phyloP scores from a whole-genome alignment of 2,113 vertebrate species.

The Microtus richardsoni region DNA sequence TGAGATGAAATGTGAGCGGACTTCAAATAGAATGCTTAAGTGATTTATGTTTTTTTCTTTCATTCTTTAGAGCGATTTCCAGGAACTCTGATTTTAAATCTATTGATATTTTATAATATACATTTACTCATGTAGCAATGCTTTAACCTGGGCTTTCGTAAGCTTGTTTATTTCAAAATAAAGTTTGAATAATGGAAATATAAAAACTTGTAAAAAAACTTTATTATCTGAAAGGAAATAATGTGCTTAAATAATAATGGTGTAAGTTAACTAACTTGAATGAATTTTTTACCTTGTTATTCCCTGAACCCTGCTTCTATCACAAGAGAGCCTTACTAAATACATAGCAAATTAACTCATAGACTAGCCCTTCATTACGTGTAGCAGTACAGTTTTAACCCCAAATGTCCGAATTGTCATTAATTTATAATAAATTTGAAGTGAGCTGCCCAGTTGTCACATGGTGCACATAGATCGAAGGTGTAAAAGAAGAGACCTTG shows the following conservation, averaged over 20 bases:
- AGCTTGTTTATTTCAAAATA: not conserved
- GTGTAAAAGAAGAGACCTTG: constrained; percentile 52
- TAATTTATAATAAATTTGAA: constrained; percentile 35
- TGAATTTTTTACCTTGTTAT: constrained; percentile 51
- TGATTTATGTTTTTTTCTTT: not conserved
- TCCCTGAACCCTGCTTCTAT: constrained; percentile 71
- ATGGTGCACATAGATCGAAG: constrained; percentile 46
- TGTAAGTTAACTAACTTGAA: constrained; percentile 67
- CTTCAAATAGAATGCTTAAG: not conserved
- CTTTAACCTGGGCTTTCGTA: not conserved
- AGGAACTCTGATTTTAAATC: not conserved
- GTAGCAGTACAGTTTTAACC: constrained; percentile 54
- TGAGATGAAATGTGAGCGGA: not conserved
- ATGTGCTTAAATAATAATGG: constrained; percentile 68
- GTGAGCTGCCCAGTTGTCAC: not conserved
- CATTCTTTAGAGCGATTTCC: not conserved
- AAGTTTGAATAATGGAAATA: not conserved
- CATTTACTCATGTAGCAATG: not conserved
- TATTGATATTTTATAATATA: not conserved
- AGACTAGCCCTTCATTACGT: constrained; percentile 29
- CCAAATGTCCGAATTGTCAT: constrained; percentile 16
- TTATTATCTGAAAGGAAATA: constrained; percentile 62
- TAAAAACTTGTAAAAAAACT: constrained; percentile 33
- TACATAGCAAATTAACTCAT: not conserved
- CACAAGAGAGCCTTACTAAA: constrained; percentile 61